phyloP scores from a whole-genome alignment of 2,888 invertebrate species.

The Zele albiditarsus region DNA sequence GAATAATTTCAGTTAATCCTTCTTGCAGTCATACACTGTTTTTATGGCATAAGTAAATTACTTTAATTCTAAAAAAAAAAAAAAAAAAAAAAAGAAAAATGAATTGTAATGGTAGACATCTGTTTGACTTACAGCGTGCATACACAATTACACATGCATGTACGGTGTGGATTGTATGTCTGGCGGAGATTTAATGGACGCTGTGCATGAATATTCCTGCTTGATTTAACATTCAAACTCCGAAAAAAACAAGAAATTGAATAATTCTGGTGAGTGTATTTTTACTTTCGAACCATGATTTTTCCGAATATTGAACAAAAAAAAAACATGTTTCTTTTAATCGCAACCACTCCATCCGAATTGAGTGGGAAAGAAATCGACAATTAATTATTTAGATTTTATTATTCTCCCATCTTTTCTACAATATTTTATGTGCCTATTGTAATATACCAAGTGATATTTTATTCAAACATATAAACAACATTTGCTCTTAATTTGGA shows the following conservation, averaged over 20 bases:
- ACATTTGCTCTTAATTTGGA: conserved; percentile 11
- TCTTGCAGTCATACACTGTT: too few relatives aligned
- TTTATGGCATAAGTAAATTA: background rate
- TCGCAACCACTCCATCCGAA: background rate
- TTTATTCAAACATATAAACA: background rate
- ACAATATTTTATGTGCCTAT: background rate
- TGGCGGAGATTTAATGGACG: background rate
- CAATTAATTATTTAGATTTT: background rate
- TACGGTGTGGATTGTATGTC: conserved; percentile 5
- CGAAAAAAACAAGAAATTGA: background rate
- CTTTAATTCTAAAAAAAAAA: background rate
- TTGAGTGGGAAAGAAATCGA: background rate
- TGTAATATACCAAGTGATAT: background rate
- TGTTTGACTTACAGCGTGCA: background rate
- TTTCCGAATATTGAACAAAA: background rate
- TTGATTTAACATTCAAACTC: conserved; percentile 2
- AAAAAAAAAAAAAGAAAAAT: background rate
- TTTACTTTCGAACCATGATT: background rate
- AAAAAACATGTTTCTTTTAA: background rate
- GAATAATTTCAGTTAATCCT: too few relatives aligned
- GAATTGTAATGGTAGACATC: background rate
- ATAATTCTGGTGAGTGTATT: background rate
- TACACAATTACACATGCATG: background rate
- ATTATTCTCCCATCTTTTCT: background rate
- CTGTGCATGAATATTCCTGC: background rate